Conservation (phyloP, 2,113 vertebrate species). For the Peromyscus polionotus region DNA sequence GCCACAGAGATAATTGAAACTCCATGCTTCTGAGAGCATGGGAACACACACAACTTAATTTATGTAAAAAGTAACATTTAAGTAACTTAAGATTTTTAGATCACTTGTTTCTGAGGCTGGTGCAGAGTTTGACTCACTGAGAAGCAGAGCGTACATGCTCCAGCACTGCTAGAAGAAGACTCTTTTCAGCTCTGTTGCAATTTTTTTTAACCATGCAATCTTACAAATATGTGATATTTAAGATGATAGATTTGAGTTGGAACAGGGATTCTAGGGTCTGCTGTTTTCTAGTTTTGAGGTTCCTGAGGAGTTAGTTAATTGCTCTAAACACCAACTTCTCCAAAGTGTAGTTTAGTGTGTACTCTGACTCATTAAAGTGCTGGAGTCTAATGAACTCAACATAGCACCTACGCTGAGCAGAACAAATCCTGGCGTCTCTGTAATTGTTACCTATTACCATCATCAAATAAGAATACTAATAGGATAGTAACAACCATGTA, state of each 20-base stretch:
- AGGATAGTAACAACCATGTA: neutral
- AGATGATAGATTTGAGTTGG: neutral
- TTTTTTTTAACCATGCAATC: neutral
- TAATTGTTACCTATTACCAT: constrained; percentile 15
- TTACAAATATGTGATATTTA: neutral
- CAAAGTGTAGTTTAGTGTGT: neutral
- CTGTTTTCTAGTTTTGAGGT: neutral
- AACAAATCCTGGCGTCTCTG: constrained; percentile 1
- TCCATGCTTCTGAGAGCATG: neutral
- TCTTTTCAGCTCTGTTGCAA: neutral
- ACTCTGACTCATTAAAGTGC: neutral
- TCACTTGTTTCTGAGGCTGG: constrained; percentile 18
- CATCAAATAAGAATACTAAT: constrained; percentile 5
- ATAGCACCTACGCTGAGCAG: neutral
- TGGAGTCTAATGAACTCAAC: neutral
- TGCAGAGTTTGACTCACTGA: neutral
- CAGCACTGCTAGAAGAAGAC: neutral
- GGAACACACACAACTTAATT: neutral
- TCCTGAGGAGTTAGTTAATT: neutral
- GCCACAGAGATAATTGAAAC: neutral
- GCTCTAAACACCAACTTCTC: neutral
- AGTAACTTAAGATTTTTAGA: neutral
- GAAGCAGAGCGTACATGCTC: neutral
- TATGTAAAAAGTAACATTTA: neutral
- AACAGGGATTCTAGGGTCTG: neutral